These are phyloP conservation scores for Cylindroiulus punctatus DNA, from an alignment of 2,888 invertebrate genomes.

Conservation along the genomic window DNA sequence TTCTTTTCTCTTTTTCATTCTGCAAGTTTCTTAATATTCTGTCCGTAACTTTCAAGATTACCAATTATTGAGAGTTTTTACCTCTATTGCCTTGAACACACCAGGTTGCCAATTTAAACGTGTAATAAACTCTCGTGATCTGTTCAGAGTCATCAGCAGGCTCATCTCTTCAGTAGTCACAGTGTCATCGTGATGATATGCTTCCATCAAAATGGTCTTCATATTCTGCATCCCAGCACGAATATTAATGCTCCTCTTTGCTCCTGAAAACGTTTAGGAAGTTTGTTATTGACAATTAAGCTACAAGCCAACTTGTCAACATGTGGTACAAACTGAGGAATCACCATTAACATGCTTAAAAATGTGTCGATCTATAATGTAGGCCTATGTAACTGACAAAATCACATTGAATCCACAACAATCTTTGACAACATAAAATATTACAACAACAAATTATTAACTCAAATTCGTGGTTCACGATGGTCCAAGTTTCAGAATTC, in stretches of 20 bases:
- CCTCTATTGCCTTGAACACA: constrained; percentile 59
- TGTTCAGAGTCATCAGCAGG: constrained; percentile 62
- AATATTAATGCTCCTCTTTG: constrained; percentile 58
- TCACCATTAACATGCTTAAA: no score
- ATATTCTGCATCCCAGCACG: constrained; percentile 62
- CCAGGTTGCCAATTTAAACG: constrained; percentile 62
- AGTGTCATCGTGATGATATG: constrained; percentile 61
- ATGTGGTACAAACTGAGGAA: no score
- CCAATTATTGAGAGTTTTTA: not conserved
- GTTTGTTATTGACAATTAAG: not conserved
- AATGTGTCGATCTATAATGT: no score
- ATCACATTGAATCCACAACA: no score
- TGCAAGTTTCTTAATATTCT: no score
- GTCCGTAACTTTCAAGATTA: no score
- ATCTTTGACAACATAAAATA: no score
- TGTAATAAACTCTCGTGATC: constrained; percentile 62
- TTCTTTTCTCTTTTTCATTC: not conserved
- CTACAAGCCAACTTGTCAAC: no score
- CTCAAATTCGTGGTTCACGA: not conserved
- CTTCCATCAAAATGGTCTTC: constrained; percentile 61
- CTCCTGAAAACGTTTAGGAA: not conserved
- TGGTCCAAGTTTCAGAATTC: not conserved
- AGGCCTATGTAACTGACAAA: no score
- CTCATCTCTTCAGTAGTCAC: constrained; percentile 61
- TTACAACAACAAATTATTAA: not conserved